Evolutionary conservation across 2,113 vertebrate genomes (phyloP).

Genomic region (Pithys albifrons): DNA sequence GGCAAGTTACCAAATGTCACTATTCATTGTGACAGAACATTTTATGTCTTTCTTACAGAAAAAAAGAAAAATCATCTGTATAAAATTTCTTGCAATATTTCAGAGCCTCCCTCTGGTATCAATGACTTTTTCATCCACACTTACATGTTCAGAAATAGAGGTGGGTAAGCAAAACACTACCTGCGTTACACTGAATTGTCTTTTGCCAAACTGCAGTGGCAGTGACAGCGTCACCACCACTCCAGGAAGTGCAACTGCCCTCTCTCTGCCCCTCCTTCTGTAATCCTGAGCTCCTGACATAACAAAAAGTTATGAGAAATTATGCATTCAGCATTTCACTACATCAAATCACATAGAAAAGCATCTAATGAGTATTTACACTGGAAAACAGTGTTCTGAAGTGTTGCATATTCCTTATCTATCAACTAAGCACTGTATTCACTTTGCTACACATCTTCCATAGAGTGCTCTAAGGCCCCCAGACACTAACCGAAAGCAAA

Average conservation of each 20-base stretch:
- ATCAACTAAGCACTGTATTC: background rate
- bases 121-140: background rate
- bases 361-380: background rate
- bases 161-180: background rate
- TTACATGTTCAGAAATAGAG: background rate
- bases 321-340: background rate
- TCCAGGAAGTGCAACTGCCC: fast-evolving
- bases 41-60: background rate
- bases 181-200: background rate
- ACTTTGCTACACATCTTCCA: background rate
- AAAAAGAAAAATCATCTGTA: background rate
- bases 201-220: background rate
- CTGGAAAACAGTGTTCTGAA: background rate
- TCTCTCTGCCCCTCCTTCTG: background rate
- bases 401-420: background rate
- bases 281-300: background rate
- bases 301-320: background rate
- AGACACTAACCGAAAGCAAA: background rate
- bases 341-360: background rate
- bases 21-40: conserved; percentile 16
- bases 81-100: background rate
- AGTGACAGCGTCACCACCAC: no score
- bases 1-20: conserved; percentile 59
- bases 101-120: background rate
- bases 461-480: background rate